These are phyloP conservation scores for Lepidurus packardi DNA, from an alignment of 1,140 invertebrate genomes.

Conservation along the genomic window DNA sequence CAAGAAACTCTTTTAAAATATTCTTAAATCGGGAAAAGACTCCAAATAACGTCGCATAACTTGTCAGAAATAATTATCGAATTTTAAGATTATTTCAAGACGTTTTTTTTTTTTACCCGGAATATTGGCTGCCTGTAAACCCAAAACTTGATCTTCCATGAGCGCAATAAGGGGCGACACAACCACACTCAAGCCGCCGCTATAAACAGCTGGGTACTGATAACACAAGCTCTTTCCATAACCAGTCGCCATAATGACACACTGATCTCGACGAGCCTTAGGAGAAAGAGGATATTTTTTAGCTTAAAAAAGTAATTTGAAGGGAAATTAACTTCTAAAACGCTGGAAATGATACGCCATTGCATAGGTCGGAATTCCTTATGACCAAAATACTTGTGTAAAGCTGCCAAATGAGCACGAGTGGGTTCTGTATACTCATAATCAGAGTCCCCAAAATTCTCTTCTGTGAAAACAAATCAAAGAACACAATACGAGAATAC, in stretches of 20 bases:
- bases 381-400: slow-evolving; percentile 55
- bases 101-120: not conserved
- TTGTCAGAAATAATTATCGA: not conserved
- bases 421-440: slow-evolving; percentile 27
- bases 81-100: slow-evolving; percentile 46
- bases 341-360: slow-evolving; percentile 59
- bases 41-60: not conserved
- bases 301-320: slow-evolving; percentile 35
- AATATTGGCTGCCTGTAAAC: not conserved
- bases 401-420: slow-evolving; percentile 43
- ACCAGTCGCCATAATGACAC: slow-evolving; percentile 86
- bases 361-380: slow-evolving; percentile 56
- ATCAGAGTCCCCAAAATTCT: not conserved
- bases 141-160: slow-evolving; percentile 68
- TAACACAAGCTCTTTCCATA: slow-evolving; percentile 95
- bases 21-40: not conserved
- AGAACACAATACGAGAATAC: no score
- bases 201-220: slow-evolving; percentile 77
- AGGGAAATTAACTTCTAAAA: slow-evolving; percentile 51
- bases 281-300: slow-evolving; percentile 51
- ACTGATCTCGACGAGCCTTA: slow-evolving; percentile 45
- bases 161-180: slow-evolving; percentile 87
- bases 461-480: no score
- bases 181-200: slow-evolving; percentile 72
- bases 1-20: not conserved